phyloP scores from a whole-genome alignment of 1,140 invertebrate species.

The Lineus longissimus region DNA sequence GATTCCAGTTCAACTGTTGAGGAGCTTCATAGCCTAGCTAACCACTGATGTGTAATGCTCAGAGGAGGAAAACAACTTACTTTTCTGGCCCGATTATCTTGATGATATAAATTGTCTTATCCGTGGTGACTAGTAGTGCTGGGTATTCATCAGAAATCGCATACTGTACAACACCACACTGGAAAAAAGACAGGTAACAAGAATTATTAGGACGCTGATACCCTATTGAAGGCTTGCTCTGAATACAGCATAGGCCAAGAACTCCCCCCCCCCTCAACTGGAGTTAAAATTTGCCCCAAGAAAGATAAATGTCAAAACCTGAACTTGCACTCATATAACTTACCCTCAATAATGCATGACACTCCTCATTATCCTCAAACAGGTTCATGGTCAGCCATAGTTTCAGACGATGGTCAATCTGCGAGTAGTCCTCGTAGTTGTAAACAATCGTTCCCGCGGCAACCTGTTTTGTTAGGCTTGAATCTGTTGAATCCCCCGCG shows the following conservation, averaged over 20 bases:
- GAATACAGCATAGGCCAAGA: too few relatives aligned
- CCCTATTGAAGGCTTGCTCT: too few relatives aligned
- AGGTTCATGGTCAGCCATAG: conserved; percentile 42
- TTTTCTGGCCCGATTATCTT: conserved; percentile 22
- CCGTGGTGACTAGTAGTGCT: conserved; percentile 32
- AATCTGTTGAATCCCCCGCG: neutral
- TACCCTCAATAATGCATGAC: conserved; percentile 38
- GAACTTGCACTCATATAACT: conserved; percentile 4
- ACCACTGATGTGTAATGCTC: too few relatives aligned
- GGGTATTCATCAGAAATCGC: conserved; percentile 28
- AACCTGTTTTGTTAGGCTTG: neutral
- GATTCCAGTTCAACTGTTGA: too few relatives aligned
- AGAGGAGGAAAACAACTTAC: too few relatives aligned
- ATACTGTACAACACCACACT: conserved; percentile 38
- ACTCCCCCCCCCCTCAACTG: too few relatives aligned
- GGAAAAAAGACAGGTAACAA: too few relatives aligned
- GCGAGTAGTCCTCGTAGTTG: conserved; percentile 28
- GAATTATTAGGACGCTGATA: too few relatives aligned
- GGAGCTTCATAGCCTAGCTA: too few relatives aligned
- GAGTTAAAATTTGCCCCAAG: too few relatives aligned
- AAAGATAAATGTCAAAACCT: too few relatives aligned
- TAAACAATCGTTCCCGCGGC: conserved; percentile 8
- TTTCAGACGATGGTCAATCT: conserved; percentile 40
- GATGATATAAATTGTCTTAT: conserved; percentile 34
- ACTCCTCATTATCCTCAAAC: conserved; percentile 34